phyloP scores from a whole-genome alignment of 2,113 vertebrate genomes.

The Motacilla tschutschensis region DNA sequence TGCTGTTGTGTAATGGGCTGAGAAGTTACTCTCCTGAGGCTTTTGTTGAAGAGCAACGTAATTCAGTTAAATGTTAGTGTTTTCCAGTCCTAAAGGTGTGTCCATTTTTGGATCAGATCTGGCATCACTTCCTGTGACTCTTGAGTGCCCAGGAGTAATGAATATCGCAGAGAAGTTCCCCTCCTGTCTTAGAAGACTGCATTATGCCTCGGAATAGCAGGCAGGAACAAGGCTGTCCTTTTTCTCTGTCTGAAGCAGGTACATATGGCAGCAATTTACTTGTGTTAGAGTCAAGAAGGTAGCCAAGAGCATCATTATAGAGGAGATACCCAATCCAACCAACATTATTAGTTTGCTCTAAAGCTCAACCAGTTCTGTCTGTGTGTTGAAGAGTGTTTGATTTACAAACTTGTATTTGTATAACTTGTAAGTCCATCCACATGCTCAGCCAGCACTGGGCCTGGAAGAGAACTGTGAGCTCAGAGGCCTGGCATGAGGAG shows the following conservation, averaged over 20 bases:
- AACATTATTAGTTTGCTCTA: background rate
- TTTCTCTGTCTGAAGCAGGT: background rate
- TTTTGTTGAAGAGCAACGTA: background rate
- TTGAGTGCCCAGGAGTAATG: background rate
- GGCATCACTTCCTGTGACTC: background rate
- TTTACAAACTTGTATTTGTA: background rate
- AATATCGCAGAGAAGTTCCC: background rate
- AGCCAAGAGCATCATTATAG: background rate
- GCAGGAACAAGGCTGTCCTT: background rate
- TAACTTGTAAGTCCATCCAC: background rate
- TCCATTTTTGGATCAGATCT: background rate
- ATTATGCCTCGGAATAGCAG: background rate
- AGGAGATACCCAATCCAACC: background rate
- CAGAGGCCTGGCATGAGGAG: background rate
- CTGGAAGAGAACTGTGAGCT: background rate
- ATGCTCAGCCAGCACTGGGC: background rate
- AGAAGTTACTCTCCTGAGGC: background rate
- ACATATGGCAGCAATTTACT: fast-evolving
- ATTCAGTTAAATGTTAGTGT: background rate
- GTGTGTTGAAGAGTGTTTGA: background rate
- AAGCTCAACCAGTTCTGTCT: background rate
- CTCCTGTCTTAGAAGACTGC: background rate
- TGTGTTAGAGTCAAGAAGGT: background rate
- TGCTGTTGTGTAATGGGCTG: background rate
- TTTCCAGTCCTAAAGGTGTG: background rate